Conservation (phyloP, 2,888 invertebrate genomes). For the Dioctria rufipes region DNA sequence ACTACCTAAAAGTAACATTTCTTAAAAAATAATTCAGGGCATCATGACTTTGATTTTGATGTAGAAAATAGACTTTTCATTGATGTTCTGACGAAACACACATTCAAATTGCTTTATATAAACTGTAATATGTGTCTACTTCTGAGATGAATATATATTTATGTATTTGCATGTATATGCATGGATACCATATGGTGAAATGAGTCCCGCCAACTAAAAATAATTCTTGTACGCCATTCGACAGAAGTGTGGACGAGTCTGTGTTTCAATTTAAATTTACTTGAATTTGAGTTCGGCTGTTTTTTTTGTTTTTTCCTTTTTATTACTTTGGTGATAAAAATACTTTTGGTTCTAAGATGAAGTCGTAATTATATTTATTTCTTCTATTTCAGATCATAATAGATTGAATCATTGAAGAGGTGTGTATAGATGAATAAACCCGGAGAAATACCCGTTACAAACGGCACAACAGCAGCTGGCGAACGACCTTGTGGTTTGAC, state of each 20-base stretch:
- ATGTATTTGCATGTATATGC: not conserved
- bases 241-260: not conserved
- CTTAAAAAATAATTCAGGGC: conserved; percentile 8
- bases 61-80: conserved; percentile 24
- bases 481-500: conserved; percentile 79
- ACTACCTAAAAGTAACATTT: too few relatives aligned
- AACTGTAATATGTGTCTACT: not conserved
- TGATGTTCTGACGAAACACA: not conserved
- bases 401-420: not conserved
- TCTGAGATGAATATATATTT: not conserved
- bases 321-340: conserved; percentile 27
- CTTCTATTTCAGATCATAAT: conserved; percentile 17
- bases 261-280: conserved; percentile 26
- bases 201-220: conserved; percentile 26
- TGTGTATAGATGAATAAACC: conserved; percentile 69
- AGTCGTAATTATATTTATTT: conserved; percentile 7
- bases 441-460: conserved; percentile 69
- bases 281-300: conserved; percentile 25
- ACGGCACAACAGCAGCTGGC: conserved; percentile 65
- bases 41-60: conserved; percentile 20
- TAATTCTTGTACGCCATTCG: conserved; percentile 25
- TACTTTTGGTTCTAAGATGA: conserved; percentile 23
- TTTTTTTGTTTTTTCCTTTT: conserved; percentile 1
- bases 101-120: not conserved
- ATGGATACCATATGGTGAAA: conserved; percentile 26